Conservation (phyloP, 2,797 vertebrate genomes). For the Cossypha polioptera region DNA sequence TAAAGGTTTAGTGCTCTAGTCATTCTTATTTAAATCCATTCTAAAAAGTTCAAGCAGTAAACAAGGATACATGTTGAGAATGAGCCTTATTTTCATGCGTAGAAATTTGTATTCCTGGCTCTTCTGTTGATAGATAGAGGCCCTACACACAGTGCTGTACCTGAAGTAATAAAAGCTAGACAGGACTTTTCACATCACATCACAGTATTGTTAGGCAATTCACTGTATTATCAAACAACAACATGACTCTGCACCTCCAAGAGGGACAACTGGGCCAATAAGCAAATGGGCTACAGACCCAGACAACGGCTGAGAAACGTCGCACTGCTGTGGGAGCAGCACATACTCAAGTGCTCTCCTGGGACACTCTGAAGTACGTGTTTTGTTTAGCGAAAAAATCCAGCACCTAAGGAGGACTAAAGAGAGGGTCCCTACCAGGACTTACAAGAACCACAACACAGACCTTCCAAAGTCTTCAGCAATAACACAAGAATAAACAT, state of each 20-base stretch:
- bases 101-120: neutral
- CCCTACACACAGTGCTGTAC: neutral
- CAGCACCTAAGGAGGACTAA: neutral
- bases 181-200: neutral
- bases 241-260: neutral
- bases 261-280: neutral
- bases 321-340: neutral
- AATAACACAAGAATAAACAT: neutral
- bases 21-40: neutral
- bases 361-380: neutral
- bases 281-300: neutral
- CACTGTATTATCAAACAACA: neutral
- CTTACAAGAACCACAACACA: neutral
- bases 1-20: neutral
- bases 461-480: neutral
- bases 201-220: neutral
- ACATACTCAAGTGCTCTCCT: neutral
- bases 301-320: neutral
- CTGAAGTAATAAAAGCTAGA: neutral
- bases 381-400: neutral
- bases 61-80: neutral
- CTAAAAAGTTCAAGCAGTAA: neutral
- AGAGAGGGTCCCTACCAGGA: neutral
- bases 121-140: neutral
- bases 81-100: neutral